These are phyloP conservation scores for Heterotis niloticus DNA, from an alignment of 2,113 vertebrate species.

Conservation along the genomic window DNA sequence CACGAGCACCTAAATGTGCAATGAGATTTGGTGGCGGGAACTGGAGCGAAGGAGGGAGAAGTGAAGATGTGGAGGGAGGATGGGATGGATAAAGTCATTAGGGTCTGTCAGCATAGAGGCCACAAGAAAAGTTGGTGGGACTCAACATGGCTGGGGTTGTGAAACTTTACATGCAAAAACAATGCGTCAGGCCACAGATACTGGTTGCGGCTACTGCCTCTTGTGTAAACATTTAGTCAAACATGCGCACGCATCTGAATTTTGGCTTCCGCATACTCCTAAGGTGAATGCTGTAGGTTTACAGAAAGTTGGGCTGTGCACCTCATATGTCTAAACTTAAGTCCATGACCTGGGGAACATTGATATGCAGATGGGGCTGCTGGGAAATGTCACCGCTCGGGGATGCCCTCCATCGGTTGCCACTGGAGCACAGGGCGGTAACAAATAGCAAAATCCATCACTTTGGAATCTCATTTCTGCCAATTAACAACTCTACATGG, in stretches of 20 bases:
- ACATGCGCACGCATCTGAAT: too few relatives aligned
- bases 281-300: background rate
- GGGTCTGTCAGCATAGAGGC: constrained; percentile 39
- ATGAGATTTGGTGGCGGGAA: background rate
- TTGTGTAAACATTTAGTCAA: too few relatives aligned
- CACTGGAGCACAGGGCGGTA: background rate
- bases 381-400: background rate
- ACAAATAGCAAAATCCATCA: constrained; percentile 50
- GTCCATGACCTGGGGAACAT: background rate
- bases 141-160: too few relatives aligned
- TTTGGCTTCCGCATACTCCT: too few relatives aligned
- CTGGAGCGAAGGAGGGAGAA: too few relatives aligned
- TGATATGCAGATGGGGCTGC: constrained; percentile 12
- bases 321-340: background rate
- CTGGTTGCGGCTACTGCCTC: too few relatives aligned
- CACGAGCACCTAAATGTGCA: constrained; percentile 43
- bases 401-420: background rate
- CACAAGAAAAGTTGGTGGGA: constrained; percentile 40
- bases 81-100: too few relatives aligned
- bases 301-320: background rate
- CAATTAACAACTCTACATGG: constrained; percentile 50
- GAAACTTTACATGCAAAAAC: too few relatives aligned
- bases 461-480: constrained; percentile 51
- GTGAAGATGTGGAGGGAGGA: too few relatives aligned
- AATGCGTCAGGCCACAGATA: too few relatives aligned